Base-by-base conservation (phyloP, 2,888 invertebrate genomes). In the Zeuzera pyrina region DNA sequence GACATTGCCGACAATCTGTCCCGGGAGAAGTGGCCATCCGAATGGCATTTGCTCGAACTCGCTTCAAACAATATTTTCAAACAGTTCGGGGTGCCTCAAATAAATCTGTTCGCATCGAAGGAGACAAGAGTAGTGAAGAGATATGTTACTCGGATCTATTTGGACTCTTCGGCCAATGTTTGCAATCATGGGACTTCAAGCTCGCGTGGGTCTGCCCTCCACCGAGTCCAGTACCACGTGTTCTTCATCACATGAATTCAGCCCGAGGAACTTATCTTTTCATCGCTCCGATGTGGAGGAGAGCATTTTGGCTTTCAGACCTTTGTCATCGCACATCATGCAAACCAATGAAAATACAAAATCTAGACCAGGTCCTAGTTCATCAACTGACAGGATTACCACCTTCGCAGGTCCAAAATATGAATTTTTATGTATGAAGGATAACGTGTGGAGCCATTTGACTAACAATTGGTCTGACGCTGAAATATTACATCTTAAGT, bases 131-230 rank as follows among this genome's bases (percentile, higher is more conserved):
- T n/a, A n/a, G n/a, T n/a, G n/a, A n/a, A n/a, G n/a, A n/a, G n/a
- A n/a, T n/a, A n/a, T n/a, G n/a, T n/a, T n/a, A n/a, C n/a, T n/a
- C n/a, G n/a, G n/a, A n/a, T n/a, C n/a, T n/a, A n/a, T n/a, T n/a
- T n/a, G n/a, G n/a, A n/a, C n/a, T n/a, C n/a, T n/a, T n/a, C n/a
- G n/a, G n/a, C n/a, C n/a, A n/a, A n/a, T n/a, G n/a, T n/a, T n/a
- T n/a, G n/a, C n/a, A n/a, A n/a, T n/a, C n/a, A n/a, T n/a, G n/a
- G n/a, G n/a, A n/a, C n/a, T n/a, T n/a, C n/a, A n/a, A n/a, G n/a
- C n/a, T n/a, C n/a, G n/a, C n/a, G 11, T 54, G 50, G 15, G 35
- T 49, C 6, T 52, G 51, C 30, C 49, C 54, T 2, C 52, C 52
- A 2, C 55, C 50, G 7, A 32, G 37, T 5, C 34, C 53, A 14